These are phyloP conservation scores for Lithophane semibrunnea DNA, from an alignment of 2,888 invertebrate genomes.

Conservation along the genomic window DNA sequence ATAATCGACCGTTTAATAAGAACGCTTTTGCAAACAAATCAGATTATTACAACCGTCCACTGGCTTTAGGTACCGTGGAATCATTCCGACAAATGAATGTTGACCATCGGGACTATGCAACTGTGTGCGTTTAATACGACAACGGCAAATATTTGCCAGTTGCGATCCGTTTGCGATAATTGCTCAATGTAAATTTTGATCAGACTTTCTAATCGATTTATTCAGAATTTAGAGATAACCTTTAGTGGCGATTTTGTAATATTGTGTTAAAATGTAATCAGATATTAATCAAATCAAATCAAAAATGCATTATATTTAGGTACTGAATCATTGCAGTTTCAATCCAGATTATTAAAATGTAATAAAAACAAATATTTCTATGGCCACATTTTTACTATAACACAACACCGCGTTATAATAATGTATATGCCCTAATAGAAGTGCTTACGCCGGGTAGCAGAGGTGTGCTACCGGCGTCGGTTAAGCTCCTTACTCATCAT, in stretches of 20 bases:
- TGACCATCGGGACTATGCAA: constrained; percentile 65
- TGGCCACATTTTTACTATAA: neutral
- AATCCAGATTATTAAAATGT: neutral
- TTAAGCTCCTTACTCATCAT: neutral
- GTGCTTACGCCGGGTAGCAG: too few relatives aligned
- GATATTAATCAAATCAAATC: neutral
- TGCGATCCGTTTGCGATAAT: constrained; percentile 56
- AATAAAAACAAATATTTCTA: neutral
- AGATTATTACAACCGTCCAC: constrained; percentile 43
- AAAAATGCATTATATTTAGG: neutral
- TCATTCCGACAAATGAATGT: constrained; percentile 65
- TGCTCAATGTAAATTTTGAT: constrained; percentile 56
- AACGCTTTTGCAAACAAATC: constrained; percentile 52
- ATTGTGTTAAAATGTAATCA: neutral
- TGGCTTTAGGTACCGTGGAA: constrained; percentile 53
- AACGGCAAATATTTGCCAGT: constrained; percentile 56
- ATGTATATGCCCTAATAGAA: too few relatives aligned
- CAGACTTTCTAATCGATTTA: constrained; percentile 53
- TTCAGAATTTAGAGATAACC: constrained; percentile 14
- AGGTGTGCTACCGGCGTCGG: too few relatives aligned
- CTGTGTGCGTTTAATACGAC: constrained; percentile 66
- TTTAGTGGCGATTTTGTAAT: constrained; percentile 1
- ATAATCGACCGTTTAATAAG: constrained; percentile 47
- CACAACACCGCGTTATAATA: neutral
- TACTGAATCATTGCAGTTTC: neutral